Evolutionary conservation across 2,113 vertebrate genomes (phyloP).

Genomic region (Bujurquina vittata): DNA sequence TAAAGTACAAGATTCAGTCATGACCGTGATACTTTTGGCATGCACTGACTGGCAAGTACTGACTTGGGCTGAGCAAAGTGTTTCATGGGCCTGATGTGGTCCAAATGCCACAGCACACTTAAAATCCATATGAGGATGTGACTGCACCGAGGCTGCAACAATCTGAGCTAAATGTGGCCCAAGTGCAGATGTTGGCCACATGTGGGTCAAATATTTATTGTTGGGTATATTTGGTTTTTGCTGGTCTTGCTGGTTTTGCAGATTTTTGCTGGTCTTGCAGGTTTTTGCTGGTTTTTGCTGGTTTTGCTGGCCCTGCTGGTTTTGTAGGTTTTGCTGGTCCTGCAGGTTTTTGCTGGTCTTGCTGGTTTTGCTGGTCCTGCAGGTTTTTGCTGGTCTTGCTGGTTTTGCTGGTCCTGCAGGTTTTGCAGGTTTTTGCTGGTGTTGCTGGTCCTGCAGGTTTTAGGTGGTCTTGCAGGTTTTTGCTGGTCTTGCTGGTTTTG

Average conservation of each 20-base stretch:
- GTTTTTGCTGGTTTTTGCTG: no score
- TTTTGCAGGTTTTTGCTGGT: no score
- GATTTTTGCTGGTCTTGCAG: no score
- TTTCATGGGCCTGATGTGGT: background rate
- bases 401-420: no score
- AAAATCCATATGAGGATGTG: no score
- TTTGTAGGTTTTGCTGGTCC: background rate
- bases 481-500: no score
- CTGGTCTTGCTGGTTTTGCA: background rate
- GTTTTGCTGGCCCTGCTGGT: background rate
- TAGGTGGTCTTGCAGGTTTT: no score
- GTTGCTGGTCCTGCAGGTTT: no score
- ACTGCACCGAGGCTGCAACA: no score
- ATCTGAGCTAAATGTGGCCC: background rate
- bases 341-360: background rate
- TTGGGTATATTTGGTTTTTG: background rate
- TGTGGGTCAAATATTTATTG: background rate
- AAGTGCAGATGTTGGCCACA: background rate
- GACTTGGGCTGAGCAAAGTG: background rate
- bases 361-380: background rate
- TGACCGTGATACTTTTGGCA: background rate
- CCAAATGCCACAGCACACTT: no score
- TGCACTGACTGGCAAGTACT: background rate
- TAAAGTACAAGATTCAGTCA: background rate
- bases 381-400: background rate